A percentile compares a stretch with the other conserved stretches of the same genome.
phyloP scores from a whole-genome alignment of 2,888 invertebrate species.

The Micropterix aruncella region DNA sequence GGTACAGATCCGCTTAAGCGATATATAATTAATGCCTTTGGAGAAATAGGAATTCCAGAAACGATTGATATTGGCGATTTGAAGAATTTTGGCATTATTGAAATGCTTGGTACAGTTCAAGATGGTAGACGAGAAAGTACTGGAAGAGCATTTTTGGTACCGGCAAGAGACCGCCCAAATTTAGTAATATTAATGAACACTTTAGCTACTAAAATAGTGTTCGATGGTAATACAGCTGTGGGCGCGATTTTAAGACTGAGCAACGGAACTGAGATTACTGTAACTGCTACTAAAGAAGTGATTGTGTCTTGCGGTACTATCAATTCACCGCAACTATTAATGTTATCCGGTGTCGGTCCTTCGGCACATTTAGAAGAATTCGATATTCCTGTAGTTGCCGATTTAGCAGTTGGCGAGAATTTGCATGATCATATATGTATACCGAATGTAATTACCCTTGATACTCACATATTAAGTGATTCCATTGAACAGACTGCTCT shows the following conservation, averaged over 20 bases:
- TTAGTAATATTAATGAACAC: background rate
- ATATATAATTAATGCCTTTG: background rate
- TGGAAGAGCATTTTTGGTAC: background rate
- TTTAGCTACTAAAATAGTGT: background rate
- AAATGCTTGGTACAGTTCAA: background rate
- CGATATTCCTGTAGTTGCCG: background rate
- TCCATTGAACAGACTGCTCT: too few relatives aligned
- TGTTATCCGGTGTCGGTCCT: background rate
- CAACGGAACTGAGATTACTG: background rate
- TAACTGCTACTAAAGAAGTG: background rate
- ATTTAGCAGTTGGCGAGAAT: background rate
- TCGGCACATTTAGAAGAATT: background rate
- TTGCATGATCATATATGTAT: background rate
- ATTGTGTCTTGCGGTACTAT: background rate
- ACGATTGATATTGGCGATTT: background rate
- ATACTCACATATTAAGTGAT: too few relatives aligned
- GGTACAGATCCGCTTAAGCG: too few relatives aligned
- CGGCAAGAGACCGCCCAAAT: background rate
- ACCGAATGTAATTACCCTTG: too few relatives aligned
- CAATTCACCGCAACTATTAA: background rate
- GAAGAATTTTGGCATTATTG: background rate
- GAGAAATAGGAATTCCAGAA: background rate
- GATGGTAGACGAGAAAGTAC: background rate
- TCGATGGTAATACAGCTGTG: background rate
- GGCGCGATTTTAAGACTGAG: background rate